A percentile compares a stretch with the other conserved stretches of the same genome.
Conservation (phyloP, 1,140 invertebrate species). For the Pseudomyrmex pallidus region DNA sequence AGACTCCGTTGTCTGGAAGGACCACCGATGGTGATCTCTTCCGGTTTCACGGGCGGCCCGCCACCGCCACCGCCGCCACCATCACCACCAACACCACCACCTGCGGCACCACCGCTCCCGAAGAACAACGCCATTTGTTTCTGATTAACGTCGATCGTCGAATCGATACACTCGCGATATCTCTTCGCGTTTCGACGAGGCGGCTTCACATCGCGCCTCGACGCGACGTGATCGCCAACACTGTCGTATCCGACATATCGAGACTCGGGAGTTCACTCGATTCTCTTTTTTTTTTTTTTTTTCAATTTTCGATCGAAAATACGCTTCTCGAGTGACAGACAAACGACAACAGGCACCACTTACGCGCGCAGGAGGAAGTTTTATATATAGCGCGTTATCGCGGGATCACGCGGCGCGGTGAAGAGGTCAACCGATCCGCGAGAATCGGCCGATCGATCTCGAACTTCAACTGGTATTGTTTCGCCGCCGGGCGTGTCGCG, state of each 20-base stretch:
- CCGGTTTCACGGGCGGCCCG: conserved; percentile 60
- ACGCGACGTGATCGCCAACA: conserved; percentile 23
- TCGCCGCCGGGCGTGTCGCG: conserved; percentile 27
- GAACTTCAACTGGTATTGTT: neutral
- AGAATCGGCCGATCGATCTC: conserved; percentile 11
- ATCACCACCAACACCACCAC: conserved; percentile 1
- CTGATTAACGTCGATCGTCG: conserved; percentile 23
- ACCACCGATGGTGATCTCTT: conserved; percentile 63
- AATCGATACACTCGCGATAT: conserved; percentile 29
- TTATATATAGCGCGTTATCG: conserved; percentile 29
- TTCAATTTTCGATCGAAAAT: neutral
- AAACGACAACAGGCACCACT: too few species aligned
- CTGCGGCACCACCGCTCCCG: conserved; percentile 70
- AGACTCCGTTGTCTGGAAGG: conserved; percentile 84
- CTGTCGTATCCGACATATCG: neutral
- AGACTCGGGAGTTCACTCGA: neutral
- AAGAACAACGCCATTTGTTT: conserved; percentile 80
- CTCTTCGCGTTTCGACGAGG: neutral
- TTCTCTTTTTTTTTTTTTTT: too few species aligned
- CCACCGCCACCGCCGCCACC: conserved; percentile 39
- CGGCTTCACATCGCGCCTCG: conserved; percentile 58
- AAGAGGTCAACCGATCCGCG: conserved; percentile 1
- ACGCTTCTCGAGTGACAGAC: too few species aligned
- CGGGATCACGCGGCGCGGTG: conserved; percentile 15
- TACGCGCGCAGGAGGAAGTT: neutral